Conservation (phyloP, 2,888 invertebrate genomes). For the Bellardia bayeri region DNA sequence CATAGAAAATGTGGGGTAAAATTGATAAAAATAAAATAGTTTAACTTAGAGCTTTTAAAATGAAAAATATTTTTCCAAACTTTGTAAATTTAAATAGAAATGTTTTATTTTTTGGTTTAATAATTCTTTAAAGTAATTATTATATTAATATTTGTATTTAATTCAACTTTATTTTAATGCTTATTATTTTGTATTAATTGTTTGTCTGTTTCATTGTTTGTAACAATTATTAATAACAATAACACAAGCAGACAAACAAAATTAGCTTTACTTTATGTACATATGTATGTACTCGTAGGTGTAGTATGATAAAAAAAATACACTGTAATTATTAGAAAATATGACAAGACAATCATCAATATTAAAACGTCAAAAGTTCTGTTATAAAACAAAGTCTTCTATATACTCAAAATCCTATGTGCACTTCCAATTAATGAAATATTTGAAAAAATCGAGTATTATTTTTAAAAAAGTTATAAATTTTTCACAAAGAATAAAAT, state of each 20-base stretch:
- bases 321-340: background rate
- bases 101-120: background rate
- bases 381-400: no score
- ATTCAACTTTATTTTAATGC: no score
- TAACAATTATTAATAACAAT: background rate
- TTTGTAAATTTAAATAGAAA: no score
- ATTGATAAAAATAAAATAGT: background rate
- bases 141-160: no score
- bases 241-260: background rate
- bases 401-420: no score
- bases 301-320: background rate
- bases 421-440: no score
- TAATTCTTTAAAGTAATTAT: background rate
- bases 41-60: background rate
- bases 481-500: no score
- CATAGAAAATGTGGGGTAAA: background rate
- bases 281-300: background rate
- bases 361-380: no score
- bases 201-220: background rate
- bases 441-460: no score
- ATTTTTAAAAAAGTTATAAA: no score
- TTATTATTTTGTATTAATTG: background rate
- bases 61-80: no score
- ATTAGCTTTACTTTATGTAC: background rate
- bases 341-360: no score